A percentile compares a stretch with the other conserved stretches of the same genome.
Conservation (phyloP, 2,113 vertebrate species). For the Microtus richardsoni region DNA sequence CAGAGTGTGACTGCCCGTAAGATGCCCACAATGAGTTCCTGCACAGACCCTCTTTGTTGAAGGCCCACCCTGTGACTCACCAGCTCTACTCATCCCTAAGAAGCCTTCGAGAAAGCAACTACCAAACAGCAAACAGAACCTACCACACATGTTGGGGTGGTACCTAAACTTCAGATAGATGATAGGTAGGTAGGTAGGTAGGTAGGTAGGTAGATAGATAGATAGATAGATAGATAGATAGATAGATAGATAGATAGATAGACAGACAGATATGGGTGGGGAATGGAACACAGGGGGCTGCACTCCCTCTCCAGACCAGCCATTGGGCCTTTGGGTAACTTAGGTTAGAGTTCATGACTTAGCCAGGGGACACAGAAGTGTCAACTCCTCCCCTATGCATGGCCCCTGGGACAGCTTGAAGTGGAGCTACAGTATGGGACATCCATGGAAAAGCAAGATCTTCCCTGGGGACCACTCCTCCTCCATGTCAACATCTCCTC, state of each 20-base stretch:
- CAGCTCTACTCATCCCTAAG: not conserved
- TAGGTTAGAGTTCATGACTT: too few relatives aligned
- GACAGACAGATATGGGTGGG: not conserved
- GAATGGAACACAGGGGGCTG: fast-evolving
- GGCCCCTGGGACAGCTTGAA: fast-evolving
- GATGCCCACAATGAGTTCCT: too few relatives aligned
- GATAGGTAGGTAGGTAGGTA: too few relatives aligned
- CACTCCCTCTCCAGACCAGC: fast-evolving
- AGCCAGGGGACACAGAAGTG: not conserved
- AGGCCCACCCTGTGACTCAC: not conserved
- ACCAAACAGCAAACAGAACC: not conserved
- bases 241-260: not conserved
- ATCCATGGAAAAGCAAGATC: not conserved
- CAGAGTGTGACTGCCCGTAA: not conserved
- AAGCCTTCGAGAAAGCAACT: not conserved
- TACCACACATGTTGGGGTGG: fast-evolving
- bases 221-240: too few relatives aligned
- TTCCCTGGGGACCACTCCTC: not conserved
- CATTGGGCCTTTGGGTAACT: not conserved
- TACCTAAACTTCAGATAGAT: not conserved
- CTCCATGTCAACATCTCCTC: not conserved
- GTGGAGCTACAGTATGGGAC: fast-evolving
- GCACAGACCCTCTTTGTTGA: not conserved
- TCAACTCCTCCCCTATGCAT: fast-evolving
- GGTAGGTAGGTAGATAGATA: not conserved